Evolutionary conservation across 2,797 vertebrate species (phyloP).

Genomic region (Meriones psammophilus): DNA sequence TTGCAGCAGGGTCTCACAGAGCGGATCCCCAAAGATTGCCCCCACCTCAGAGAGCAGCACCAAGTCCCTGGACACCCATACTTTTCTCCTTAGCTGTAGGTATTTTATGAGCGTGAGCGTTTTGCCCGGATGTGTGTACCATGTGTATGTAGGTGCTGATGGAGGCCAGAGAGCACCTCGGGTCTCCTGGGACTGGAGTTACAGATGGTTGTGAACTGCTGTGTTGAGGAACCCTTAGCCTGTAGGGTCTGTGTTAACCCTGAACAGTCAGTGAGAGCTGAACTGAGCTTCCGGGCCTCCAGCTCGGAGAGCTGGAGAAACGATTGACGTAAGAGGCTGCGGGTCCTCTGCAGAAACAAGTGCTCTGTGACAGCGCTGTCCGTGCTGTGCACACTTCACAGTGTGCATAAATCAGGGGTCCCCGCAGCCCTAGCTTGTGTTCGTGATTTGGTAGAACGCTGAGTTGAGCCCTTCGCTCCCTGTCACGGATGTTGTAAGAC

Average conservation of each 20-base stretch:
- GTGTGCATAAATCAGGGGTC: not conserved
- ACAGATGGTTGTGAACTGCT: not conserved
- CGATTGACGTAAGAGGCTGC: too few relatives aligned
- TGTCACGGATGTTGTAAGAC: not conserved
- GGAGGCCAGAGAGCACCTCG: not conserved
- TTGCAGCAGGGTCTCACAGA: not conserved
- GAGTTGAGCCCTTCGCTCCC: not conserved
- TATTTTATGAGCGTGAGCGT: not conserved
- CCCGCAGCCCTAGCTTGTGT: not conserved
- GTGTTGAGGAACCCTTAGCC: not conserved
- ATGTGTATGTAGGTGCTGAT: not conserved
- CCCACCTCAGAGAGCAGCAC: not conserved
- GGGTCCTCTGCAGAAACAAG: not conserved
- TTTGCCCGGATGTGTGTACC: not conserved
- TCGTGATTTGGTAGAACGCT: not conserved
- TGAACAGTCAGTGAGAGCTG: too few relatives aligned
- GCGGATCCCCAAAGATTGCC: not conserved
- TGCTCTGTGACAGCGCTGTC: not conserved
- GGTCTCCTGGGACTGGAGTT: not conserved
- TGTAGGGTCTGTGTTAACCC: too few relatives aligned
- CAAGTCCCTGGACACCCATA: not conserved
- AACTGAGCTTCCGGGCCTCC: too few relatives aligned
- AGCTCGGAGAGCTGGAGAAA: too few relatives aligned
- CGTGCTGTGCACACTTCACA: not conserved
- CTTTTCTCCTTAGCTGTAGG: not conserved